Evolutionary conservation across 2,113 vertebrate genomes (phyloP).

Genomic region (Coryphaenoides rupestris): DNA sequence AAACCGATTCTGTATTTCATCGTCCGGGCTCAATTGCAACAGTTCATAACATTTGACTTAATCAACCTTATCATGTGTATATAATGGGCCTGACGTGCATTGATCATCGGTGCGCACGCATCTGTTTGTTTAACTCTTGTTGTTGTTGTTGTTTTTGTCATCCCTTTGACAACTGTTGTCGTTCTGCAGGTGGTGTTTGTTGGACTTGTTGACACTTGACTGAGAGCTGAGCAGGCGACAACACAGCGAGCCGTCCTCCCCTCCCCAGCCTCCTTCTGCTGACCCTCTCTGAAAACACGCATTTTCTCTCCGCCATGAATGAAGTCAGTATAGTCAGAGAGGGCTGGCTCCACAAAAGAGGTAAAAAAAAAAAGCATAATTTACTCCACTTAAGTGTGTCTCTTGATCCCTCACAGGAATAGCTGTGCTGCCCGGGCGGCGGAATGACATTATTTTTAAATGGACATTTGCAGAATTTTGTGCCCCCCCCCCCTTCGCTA

Average conservation of each 20-base stretch:
- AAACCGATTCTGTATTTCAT: too few relatives aligned
- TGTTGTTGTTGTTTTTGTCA: background rate
- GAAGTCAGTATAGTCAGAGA: constrained; percentile 66
- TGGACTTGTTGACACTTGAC: constrained; percentile 17
- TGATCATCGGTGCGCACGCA: too few relatives aligned
- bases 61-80: too few relatives aligned
- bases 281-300: constrained; percentile 33
- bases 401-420: too few relatives aligned
- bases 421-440: too few relatives aligned
- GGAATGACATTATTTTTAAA: background rate
- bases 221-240: constrained; percentile 28
- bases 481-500: background rate
- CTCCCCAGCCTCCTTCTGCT: constrained; percentile 31
- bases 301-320: constrained; percentile 56
- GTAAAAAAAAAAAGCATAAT: too few relatives aligned
- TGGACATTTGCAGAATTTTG: background rate
- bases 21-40: too few relatives aligned
- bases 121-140: background rate
- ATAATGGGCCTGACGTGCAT: too few relatives aligned
- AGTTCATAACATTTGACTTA: too few relatives aligned
- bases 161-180: background rate
- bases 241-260: constrained; percentile 23
- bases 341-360: constrained; percentile 72
- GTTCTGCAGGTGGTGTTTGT: constrained; percentile 41
- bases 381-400: too few relatives aligned